A percentile compares a stretch with the other conserved stretches of the same genome.
These are phyloP conservation scores for Bombycilla garrulus DNA, from an alignment of 2,113 vertebrate genomes.

Conservation along the genomic window DNA sequence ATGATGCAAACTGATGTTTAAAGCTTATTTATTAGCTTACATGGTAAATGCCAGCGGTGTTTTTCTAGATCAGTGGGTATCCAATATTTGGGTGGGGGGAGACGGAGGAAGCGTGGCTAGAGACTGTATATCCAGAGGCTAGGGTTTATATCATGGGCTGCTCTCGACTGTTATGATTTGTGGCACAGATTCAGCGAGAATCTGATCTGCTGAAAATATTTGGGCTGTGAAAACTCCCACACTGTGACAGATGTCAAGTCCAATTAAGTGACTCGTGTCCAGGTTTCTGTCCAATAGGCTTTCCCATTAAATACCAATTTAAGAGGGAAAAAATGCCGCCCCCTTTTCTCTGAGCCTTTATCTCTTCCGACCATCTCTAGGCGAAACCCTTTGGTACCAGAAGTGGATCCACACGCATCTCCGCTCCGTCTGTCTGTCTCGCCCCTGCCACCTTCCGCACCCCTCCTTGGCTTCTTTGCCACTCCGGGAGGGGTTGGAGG, in stretches of 20 bases:
- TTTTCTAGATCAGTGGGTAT: conserved; percentile 56
- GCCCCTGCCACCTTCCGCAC: conserved; percentile 20
- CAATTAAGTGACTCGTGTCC: conserved; percentile 81
- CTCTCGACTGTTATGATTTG: conserved; percentile 74
- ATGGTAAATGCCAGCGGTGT: conserved; percentile 33
- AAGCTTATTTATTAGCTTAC: conserved; percentile 62
- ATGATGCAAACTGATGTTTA: conserved; percentile 41
- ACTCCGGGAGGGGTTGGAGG: conserved; percentile 44
- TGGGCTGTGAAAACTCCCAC: conserved; percentile 83
- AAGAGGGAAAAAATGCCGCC: conserved; percentile 71
- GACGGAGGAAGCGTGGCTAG: background rate
- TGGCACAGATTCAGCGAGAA: conserved; percentile 78
- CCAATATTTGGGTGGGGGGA: background rate
- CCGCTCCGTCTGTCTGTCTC: background rate
- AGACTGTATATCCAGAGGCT: conserved; percentile 52
- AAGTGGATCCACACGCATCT: conserved; percentile 54
- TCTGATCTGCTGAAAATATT: conserved; percentile 81
- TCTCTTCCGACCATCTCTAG: conserved; percentile 74
- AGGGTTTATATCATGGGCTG: conserved; percentile 63
- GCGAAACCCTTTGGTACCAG: conserved; percentile 71
- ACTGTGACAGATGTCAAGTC: conserved; percentile 84
- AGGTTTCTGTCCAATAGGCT: conserved; percentile 81
- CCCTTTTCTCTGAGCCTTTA: conserved; percentile 73
- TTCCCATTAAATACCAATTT: conserved; percentile 82
- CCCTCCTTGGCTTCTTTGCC: conserved; percentile 50